Conservation (phyloP, 2,888 invertebrate species). For the Hemaris fuciformis region DNA sequence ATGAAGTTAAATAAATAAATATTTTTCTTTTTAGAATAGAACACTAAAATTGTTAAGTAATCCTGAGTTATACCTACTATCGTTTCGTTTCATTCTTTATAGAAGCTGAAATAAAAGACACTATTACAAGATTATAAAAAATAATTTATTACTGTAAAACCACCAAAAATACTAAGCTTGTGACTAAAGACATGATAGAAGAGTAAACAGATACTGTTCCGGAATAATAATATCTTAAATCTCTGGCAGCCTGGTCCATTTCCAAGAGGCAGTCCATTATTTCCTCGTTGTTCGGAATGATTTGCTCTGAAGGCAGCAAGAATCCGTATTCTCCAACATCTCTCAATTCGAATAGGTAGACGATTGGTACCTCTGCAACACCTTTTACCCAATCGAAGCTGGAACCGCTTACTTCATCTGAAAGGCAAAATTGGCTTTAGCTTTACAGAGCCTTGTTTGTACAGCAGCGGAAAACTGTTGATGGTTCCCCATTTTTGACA, state of each 20-base stretch:
- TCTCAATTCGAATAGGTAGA: constrained; percentile 80
- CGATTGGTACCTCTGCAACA: constrained; percentile 71
- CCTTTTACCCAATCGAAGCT: constrained; percentile 82
- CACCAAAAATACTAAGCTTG: constrained; percentile 1
- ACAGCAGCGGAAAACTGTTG: not conserved
- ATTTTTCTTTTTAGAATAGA: no score
- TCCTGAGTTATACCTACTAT: no score
- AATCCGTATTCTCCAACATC: constrained; percentile 79
- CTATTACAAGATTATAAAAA: not conserved
- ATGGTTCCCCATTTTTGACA: no score
- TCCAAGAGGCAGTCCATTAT: constrained; percentile 61
- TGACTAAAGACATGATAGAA: not conserved
- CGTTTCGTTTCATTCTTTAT: no score
- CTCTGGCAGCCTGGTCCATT: constrained; percentile 48
- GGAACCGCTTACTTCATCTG: constrained; percentile 66
- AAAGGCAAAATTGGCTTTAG: constrained; percentile 17
- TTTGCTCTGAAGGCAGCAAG: constrained; percentile 73
- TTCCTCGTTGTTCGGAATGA: constrained; percentile 70
- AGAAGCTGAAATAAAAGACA: not conserved
- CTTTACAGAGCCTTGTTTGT: not conserved
- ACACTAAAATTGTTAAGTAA: no score
- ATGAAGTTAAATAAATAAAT: no score
- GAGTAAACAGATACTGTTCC: constrained; percentile 19
- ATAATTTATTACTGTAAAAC: not conserved
- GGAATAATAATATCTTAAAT: constrained; percentile 39